Evolutionary conservation across 1,140 invertebrate genomes (phyloP), one percentile per base, ranked within the genome.

Genomic region (Drosophila persimilis): DNA sequence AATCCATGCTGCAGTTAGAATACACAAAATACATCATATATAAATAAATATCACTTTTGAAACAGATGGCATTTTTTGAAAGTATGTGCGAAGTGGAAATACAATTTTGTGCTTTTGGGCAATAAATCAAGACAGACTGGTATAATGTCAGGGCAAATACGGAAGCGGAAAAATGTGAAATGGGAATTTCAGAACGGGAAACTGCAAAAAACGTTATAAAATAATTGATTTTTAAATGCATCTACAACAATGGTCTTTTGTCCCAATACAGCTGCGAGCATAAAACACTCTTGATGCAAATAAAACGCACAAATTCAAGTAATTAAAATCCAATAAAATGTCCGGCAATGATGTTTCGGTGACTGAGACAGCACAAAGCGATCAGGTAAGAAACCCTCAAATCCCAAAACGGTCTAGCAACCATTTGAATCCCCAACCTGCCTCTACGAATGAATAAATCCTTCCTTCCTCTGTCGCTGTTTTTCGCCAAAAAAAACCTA

Each of bases 351-450:
- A 89, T 83, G 67, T 83, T 61, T 89, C 83, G 55, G 67, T 76
- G 51, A 88, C 84, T 70, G 83, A 88, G 56, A 88, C 83, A 71
- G 84, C 83, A 43, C 83, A 89, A 59, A 88, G 84, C 72, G 83
- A 89, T 88, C 84, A 88, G 83, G 83, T 88, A 88, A 73, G 84
- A 79, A 39, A 39, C 11, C 35, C 35, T 13, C 31, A 2, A 35
- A 35, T 2, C 20, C 1, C 20, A 35, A 9, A 67, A 52, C 29
- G 1, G 20, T 11, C 3, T 17, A 22, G 22, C 6, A 29, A 29
- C 24, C 24, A 24, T 3, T 4, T 29, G 7, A 57, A 35, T 7
- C 3, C 13, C 0, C n/a, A 13, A 17, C 6, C 4, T 8, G 1
- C 45, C 24, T n/a, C 35, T 6, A 43, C 1, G 47, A 39, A 8